These are phyloP conservation scores for Drosophila austrosaltans DNA, from an alignment of 2,888 invertebrate species.

Conservation along the genomic window DNA sequence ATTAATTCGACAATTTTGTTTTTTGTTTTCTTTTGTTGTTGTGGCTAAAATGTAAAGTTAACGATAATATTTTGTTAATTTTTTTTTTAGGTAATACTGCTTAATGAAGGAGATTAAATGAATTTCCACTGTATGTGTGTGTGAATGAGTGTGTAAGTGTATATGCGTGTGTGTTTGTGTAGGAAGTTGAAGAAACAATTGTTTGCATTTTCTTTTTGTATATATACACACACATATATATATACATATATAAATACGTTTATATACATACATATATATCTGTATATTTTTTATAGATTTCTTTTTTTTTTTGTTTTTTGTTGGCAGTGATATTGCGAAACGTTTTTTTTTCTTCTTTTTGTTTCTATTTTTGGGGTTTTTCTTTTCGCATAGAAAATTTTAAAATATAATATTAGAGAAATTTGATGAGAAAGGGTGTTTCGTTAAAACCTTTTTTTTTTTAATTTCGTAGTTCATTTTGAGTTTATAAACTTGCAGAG, in stretches of 20 bases:
- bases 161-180: slow-evolving; percentile 29
- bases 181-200: slow-evolving; percentile 19
- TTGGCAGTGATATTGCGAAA: slow-evolving; percentile 78
- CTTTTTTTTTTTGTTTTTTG: slow-evolving; percentile 21
- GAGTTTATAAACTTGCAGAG: not conserved
- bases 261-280: slow-evolving; percentile 37
- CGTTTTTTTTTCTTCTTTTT: slow-evolving; percentile 53
- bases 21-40: slow-evolving; percentile 35
- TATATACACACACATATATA: slow-evolving; percentile 47
- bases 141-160: slow-evolving; percentile 12
- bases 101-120: slow-evolving; percentile 35
- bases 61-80: slow-evolving; percentile 40
- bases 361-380: slow-evolving; percentile 19
- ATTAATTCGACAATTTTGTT: slow-evolving; percentile 59
- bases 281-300: slow-evolving; percentile 66
- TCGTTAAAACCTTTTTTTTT: not conserved
- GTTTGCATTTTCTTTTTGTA: not conserved
- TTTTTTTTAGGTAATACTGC: slow-evolving; percentile 43
- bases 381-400: slow-evolving; percentile 2
- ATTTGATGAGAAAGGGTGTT: not conserved
- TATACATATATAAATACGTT: slow-evolving; percentile 53
- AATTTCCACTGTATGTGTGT: not conserved
- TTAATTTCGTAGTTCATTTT: not conserved
- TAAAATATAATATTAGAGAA: slow-evolving; percentile 5
- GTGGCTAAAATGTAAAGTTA: slow-evolving; percentile 60